phyloP scores from a whole-genome alignment of 2,113 vertebrate genomes.

The Festucalex cinctus region DNA sequence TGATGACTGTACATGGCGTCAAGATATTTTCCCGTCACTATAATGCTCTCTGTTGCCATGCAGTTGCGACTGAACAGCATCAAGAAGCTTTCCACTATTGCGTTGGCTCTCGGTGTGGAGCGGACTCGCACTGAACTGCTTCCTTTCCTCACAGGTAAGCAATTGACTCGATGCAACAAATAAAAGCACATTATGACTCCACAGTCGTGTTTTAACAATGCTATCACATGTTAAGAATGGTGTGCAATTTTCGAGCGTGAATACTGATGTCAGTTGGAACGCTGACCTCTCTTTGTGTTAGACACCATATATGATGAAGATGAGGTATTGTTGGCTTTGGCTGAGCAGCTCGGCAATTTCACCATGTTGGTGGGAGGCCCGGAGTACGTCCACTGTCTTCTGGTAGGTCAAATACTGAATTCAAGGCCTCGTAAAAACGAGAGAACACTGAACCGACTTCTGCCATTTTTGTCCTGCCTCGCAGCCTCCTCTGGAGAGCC shows the following conservation, averaged over 20 bases:
- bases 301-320: slow-evolving; percentile 94
- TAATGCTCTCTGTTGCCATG: slow-evolving; percentile 2
- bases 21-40: neutral
- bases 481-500: slow-evolving; percentile 87
- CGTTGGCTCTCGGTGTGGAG: slow-evolving; percentile 85
- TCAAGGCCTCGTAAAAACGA: too few relatives aligned
- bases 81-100: slow-evolving; percentile 89
- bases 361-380: slow-evolving; percentile 86
- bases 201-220: neutral
- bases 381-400: slow-evolving; percentile 86
- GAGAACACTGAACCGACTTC: too few relatives aligned
- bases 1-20: neutral
- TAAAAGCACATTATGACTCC: neutral
- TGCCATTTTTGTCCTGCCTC: too few relatives aligned
- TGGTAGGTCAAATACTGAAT: too few relatives aligned
- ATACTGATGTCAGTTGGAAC: too few relatives aligned
- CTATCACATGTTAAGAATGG: neutral
- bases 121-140: slow-evolving; percentile 86
- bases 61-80: slow-evolving; percentile 89
- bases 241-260: neutral
- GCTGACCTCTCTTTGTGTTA: slow-evolving; percentile 28
- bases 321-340: slow-evolving; percentile 86
- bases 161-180: neutral
- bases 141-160: slow-evolving; percentile 85
- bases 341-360: slow-evolving; percentile 88